phyloP scores from a whole-genome alignment of 2,113 vertebrate genomes.

The Ceuthmochares aereus region DNA sequence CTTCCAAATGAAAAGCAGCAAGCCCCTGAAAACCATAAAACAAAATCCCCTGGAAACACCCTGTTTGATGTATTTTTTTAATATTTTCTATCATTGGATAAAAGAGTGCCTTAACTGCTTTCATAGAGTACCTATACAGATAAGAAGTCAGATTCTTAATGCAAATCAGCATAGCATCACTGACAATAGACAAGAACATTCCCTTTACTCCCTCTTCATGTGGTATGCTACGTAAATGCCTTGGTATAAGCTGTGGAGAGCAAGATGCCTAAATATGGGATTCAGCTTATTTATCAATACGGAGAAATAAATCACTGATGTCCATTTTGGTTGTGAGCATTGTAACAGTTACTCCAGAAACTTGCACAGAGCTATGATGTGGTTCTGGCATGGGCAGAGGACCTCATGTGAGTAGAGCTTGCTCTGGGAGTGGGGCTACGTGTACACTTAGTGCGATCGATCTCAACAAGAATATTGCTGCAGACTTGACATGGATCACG shows the following conservation, averaged over 20 bases:
- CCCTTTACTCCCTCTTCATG: background rate
- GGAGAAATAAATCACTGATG: background rate
- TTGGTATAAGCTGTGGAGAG: background rate
- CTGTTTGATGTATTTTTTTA: background rate
- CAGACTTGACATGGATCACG: background rate
- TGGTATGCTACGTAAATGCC: accelerated
- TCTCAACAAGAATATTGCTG: background rate
- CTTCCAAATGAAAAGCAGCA: background rate
- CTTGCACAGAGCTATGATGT: background rate
- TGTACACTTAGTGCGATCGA: too few species aligned
- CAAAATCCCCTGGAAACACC: background rate
- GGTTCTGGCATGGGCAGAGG: background rate
- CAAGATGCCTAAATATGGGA: background rate
- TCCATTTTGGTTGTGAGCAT: background rate
- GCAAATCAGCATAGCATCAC: background rate
- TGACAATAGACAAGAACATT: background rate
- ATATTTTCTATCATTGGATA: background rate
- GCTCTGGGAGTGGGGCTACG: accelerated
- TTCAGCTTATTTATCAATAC: background rate
- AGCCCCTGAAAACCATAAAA: background rate
- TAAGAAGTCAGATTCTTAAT: background rate
- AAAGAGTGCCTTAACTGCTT: background rate
- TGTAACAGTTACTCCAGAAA: background rate
- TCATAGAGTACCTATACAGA: background rate
- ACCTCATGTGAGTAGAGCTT: background rate